phyloP scores from a whole-genome alignment of 2,797 vertebrate species.

The Gymnocypris eckloni region DNA sequence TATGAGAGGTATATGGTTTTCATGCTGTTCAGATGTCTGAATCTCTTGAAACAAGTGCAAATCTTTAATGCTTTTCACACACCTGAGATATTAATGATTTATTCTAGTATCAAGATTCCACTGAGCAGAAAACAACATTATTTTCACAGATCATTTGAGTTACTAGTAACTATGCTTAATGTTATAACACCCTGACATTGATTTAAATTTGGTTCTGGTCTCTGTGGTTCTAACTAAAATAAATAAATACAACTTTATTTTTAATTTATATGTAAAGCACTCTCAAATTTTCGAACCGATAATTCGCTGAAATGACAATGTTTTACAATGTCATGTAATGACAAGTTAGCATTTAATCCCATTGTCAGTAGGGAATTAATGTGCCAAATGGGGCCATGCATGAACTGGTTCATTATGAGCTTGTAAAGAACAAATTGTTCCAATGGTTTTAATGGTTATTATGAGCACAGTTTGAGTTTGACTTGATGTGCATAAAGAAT shows the following conservation, averaged over 20 bases:
- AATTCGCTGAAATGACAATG: not conserved
- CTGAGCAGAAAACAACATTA: not conserved
- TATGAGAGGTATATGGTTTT: not conserved
- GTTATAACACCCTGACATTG: not conserved
- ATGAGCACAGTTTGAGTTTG: not conserved
- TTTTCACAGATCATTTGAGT: not conserved
- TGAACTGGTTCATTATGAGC: not conserved
- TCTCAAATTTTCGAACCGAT: not conserved
- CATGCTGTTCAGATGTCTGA: not conserved
- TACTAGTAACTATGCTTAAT: not conserved
- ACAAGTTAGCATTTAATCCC: not conserved
- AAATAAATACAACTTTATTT: too few relatives aligned
- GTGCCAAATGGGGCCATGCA: not conserved
- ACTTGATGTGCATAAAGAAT: not conserved
- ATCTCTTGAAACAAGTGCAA: not conserved
- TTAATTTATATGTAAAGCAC: not conserved
- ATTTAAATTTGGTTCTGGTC: not conserved
- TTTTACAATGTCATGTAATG: not conserved
- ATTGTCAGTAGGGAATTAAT: not conserved
- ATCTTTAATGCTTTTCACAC: not conserved
- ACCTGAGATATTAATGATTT: not conserved
- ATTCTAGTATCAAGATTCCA: not conserved
- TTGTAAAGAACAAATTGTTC: constrained; percentile 4
- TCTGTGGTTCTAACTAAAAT: not conserved
- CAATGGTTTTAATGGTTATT: constrained; percentile 9